Evolutionary conservation across 2,888 invertebrate genomes (phyloP), one percentile per base, ranked within the genome.

Genomic region (Dinocampus coccinellae): DNA sequence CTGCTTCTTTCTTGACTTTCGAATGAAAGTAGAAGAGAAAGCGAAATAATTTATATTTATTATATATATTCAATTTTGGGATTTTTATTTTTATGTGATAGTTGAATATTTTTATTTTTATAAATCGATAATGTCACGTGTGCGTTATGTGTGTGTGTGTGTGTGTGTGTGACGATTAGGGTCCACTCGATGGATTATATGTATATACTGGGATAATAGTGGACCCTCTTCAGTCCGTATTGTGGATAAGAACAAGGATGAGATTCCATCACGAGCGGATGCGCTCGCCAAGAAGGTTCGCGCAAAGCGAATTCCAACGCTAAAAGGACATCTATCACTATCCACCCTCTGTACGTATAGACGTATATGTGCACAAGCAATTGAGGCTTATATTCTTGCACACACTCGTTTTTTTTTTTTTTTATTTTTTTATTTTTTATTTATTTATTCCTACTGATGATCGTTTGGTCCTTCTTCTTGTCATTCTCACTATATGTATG

Each of bases 311-410:
- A 85, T 87, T 84, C 86, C 86, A 74, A 76, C 64, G 79, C 75
- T 77, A 73, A 81, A 80, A 82, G 82, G 84, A 85, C 85, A 86
- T 86, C 83, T 80, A 86, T 87, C 86, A 85, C 80, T 79, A 78
- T 80, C 78, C 79, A 47, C 47, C 47, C 47, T 47, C 16, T 42
- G 1, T 42, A n/a, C 42, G 7, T 53, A 60, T 36, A 47, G 70
- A 58, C 36, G 73, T 16, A 47, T 47, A 16, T 16, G 75, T 58
- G 29, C 34, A 75, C 75, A 77, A 81, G 81, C 84, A 85, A 85
- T 85, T 84, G 85, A 85, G 82, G 70, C 70, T 16, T 47, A 47
- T 47, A 16, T 47, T 80, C 77, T 77, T 81, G 83, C 81, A 77
- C 62, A 24, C 62, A 34, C 73, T 77, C 72, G 69, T 62, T 74